These are phyloP conservation scores for Empidonax traillii DNA, from an alignment of 2,113 vertebrate genomes.

Conservation along the genomic window DNA sequence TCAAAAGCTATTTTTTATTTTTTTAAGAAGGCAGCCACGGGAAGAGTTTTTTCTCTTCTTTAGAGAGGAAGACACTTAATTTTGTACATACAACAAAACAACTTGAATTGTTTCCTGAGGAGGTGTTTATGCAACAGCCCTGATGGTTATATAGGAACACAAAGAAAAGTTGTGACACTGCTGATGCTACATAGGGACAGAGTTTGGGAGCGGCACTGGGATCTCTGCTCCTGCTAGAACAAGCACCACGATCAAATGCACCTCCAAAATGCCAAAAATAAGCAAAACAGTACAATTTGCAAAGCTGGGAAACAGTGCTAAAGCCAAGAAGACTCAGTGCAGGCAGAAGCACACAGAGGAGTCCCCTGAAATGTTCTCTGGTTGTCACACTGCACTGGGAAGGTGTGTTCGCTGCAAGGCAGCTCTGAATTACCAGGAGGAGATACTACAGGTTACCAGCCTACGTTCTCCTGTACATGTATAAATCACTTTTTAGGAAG, in stretches of 20 bases:
- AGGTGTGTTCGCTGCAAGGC: not conserved
- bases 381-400: not conserved
- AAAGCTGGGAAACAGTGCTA: not conserved
- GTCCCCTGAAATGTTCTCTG: not conserved
- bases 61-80: not conserved
- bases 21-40: not conserved
- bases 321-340: not conserved
- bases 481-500: not conserved
- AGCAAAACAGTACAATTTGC: not conserved
- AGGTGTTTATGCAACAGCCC: not conserved
- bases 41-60: not conserved
- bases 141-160: rapidly evolving
- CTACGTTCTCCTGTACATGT: rapidly evolving
- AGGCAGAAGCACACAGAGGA: not conserved
- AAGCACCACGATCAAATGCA: not conserved
- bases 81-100: not conserved
- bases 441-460: not conserved
- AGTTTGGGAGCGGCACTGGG: not conserved
- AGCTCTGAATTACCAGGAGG: not conserved
- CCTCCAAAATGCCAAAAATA: not conserved
- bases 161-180: not conserved
- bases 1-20: constrained; percentile 1
- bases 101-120: not conserved
- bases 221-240: constrained; percentile 6
- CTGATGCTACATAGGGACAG: not conserved